Evolutionary conservation across 2,797 vertebrate species (phyloP).

Genomic region (Neosilurus mollespiculum): DNA sequence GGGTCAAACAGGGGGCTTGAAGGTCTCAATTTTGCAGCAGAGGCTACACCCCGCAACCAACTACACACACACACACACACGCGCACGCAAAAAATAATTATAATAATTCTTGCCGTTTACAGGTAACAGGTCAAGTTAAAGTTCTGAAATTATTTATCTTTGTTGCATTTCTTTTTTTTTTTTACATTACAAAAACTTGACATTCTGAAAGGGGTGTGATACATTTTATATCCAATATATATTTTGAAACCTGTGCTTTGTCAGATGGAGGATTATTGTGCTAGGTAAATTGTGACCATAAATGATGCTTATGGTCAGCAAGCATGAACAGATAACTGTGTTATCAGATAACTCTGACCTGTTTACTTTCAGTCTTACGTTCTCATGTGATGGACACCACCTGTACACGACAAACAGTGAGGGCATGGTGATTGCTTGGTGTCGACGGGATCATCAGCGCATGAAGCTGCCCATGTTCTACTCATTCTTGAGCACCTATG

Average conservation of each 20-base stretch:
- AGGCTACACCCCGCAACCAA: too few species aligned
- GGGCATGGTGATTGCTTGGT: slow-evolving; percentile 95
- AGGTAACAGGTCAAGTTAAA: too few species aligned
- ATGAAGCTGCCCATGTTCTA: slow-evolving; percentile 98
- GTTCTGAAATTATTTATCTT: too few species aligned
- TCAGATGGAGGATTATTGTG: neutral
- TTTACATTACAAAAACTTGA: too few species aligned
- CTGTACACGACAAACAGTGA: slow-evolving; percentile 96
- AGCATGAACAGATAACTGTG: neutral
- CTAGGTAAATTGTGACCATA: neutral
- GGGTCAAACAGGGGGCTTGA: too few species aligned
- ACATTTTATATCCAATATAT: neutral
- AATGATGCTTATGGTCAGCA: neutral
- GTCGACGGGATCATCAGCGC: slow-evolving; percentile 95
- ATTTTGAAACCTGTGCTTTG: neutral
- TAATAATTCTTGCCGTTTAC: too few species aligned
- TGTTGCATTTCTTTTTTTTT: too few species aligned
- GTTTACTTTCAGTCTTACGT: slow-evolving; percentile 83
- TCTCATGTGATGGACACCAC: slow-evolving; percentile 96
- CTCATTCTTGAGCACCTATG: slow-evolving; percentile 97
- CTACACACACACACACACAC: too few species aligned
- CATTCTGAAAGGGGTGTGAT: too few species aligned
- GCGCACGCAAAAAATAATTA: too few species aligned
- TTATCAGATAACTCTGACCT: neutral
- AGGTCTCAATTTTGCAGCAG: too few species aligned